These are phyloP conservation scores for Ochropacha duplaris DNA, from an alignment of 2,888 invertebrate species.

Conservation along the genomic window DNA sequence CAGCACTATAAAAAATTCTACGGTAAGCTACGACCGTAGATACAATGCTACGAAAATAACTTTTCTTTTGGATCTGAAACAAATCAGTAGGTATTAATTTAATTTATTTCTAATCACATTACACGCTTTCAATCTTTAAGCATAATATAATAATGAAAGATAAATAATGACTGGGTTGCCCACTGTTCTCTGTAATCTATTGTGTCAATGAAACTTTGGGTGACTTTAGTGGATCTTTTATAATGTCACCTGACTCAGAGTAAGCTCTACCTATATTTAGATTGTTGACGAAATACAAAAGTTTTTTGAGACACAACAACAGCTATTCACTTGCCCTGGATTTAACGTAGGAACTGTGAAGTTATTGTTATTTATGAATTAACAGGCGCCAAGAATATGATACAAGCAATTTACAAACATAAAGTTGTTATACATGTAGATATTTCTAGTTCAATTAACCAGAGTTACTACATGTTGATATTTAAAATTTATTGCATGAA, in stretches of 20 bases:
- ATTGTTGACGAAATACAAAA: background rate
- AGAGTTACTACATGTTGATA: slow-evolving; percentile 1
- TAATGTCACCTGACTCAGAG: background rate
- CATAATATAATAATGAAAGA: too few relatives aligned
- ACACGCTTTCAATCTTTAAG: background rate
- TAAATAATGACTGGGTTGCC: background rate
- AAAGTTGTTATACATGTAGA: background rate
- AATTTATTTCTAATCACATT: too few relatives aligned
- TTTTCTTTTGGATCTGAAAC: background rate
- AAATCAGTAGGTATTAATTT: too few relatives aligned
- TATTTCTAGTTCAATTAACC: slow-evolving; percentile 1
- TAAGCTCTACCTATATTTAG: background rate
- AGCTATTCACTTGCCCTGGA: background rate
- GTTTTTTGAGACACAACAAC: background rate
- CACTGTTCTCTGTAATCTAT: background rate
- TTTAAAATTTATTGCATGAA: slow-evolving; percentile 1
- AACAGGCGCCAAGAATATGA: background rate
- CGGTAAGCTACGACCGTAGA: background rate
- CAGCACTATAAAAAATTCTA: background rate
- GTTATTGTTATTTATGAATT: background rate
- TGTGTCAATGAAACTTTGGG: background rate
- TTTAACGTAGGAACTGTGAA: background rate
- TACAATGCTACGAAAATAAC: background rate
- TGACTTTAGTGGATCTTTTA: background rate
- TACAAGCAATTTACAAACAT: background rate